Evolutionary conservation across 2,888 invertebrate species (phyloP).

Genomic region (Boloria euphrosyne): DNA sequence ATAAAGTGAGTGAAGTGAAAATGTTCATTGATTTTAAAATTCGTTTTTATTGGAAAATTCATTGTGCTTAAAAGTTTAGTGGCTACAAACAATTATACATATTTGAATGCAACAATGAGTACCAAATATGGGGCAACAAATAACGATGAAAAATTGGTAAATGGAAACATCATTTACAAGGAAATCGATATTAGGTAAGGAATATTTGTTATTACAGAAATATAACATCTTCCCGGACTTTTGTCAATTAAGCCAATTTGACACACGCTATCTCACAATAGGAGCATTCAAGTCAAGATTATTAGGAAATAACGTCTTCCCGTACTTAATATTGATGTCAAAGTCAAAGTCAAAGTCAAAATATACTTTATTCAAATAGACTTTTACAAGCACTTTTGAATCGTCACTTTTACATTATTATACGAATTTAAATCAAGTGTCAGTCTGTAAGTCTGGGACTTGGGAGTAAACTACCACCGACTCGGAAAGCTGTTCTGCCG

Average conservation of each 20-base stretch:
- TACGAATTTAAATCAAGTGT: too few relatives aligned
- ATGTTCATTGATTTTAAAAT: conserved; percentile 29
- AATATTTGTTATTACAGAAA: conserved; percentile 32
- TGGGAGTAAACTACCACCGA: too few relatives aligned
- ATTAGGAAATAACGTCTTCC: conserved; percentile 46
- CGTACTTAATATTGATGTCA: conserved; percentile 34
- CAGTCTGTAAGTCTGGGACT: too few relatives aligned
- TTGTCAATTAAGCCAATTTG: conserved; percentile 61
- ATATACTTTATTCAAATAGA: too few relatives aligned
- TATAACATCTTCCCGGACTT: conserved; percentile 42
- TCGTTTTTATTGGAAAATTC: conserved; percentile 11
- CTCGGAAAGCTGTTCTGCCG: too few relatives aligned
- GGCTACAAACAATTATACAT: neutral
- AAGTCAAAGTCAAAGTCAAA: too few relatives aligned
- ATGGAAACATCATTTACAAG: conserved; percentile 50
- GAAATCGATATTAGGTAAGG: conserved; percentile 63
- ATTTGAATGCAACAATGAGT: conserved; percentile 34
- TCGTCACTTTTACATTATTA: too few relatives aligned
- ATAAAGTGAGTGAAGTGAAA: conserved; percentile 36
- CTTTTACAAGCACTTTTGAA: too few relatives aligned
- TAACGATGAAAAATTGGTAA: conserved; percentile 54
- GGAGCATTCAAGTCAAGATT: conserved; percentile 48
- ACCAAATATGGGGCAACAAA: conserved; percentile 71
- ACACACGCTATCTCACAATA: conserved; percentile 50
- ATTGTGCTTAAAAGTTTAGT: conserved; percentile 7